Evolutionary conservation across 92 coral and sea anemone species (phyloP).

Genomic region (Zoanthus sociatus): DNA sequence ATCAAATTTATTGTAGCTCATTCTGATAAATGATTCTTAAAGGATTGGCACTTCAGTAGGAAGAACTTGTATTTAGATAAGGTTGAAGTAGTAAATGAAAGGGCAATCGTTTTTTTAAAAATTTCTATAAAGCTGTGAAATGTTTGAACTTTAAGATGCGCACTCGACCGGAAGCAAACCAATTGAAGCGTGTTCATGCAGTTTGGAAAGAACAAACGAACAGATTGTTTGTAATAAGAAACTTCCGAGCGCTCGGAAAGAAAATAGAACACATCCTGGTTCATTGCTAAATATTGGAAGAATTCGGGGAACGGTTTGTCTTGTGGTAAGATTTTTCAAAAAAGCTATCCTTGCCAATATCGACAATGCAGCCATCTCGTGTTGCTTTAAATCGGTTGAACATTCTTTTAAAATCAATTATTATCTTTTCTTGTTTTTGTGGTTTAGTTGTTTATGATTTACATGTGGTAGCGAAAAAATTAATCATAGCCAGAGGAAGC

Average conservation of each 20-base stretch:
- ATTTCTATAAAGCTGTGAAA: not conserved
- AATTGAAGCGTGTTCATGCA: not conserved
- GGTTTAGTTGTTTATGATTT: not conserved
- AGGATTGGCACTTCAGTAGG: not conserved
- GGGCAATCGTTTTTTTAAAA: not conserved
- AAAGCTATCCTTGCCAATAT: not conserved
- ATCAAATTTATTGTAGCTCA: not conserved
- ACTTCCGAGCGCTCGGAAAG: not conserved
- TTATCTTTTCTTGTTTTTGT: not conserved
- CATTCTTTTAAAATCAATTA: not conserved
- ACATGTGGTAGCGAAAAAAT: not conserved
- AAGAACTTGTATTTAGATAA: not conserved
- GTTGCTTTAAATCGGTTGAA: not conserved
- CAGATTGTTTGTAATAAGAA: not conserved
- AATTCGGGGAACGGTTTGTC: not conserved
- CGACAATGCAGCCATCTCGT: not conserved
- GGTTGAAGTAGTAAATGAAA: not conserved
- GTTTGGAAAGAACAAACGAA: slow-evolving; percentile 22
- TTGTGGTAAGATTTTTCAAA: not conserved
- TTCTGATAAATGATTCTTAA: not conserved
- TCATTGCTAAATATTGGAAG: not conserved
- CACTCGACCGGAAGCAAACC: slow-evolving; percentile 32
- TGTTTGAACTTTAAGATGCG: not conserved
- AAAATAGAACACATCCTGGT: not conserved
- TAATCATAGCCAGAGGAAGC: not conserved